These are phyloP conservation scores for Pachypanchax playfairii DNA, from an alignment of 2,113 vertebrate species.

Conservation along the genomic window DNA sequence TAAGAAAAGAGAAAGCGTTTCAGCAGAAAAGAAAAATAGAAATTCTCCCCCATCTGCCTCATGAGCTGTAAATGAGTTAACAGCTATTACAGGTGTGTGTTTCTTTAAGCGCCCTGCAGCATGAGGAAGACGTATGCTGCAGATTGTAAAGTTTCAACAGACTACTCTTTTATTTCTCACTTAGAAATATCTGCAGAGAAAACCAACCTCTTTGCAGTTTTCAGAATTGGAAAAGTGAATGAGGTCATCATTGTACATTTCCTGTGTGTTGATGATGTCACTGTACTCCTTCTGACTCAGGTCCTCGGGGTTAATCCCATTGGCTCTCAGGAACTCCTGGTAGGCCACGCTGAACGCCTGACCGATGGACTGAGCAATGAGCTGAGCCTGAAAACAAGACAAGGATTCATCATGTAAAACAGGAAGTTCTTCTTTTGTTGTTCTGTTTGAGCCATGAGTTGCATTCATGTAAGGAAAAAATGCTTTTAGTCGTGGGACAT, in stretches of 20 bases:
- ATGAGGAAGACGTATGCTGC: slow-evolving; percentile 7
- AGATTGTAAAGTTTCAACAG: slow-evolving; percentile 9
- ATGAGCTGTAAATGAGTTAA: slow-evolving; percentile 43
- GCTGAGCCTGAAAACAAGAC: slow-evolving; percentile 85
- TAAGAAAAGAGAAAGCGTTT: slow-evolving; percentile 30
- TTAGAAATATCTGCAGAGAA: slow-evolving; percentile 5
- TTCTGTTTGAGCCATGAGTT: slow-evolving; percentile 1
- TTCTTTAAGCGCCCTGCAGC: slow-evolving; percentile 33
- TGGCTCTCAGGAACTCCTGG: slow-evolving; percentile 97
- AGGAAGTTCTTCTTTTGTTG: neutral
- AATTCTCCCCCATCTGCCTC: slow-evolving; percentile 46
- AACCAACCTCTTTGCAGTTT: slow-evolving; percentile 96
- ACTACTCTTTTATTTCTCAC: slow-evolving; percentile 13
- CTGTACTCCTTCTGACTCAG: slow-evolving; percentile 99
- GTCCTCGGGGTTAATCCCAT: slow-evolving; percentile 98
- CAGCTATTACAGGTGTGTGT: slow-evolving; percentile 28
- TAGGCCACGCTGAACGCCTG: slow-evolving; percentile 99
- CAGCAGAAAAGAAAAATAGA: slow-evolving; percentile 21
- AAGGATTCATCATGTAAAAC: slow-evolving; percentile 10
- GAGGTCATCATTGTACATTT: slow-evolving; percentile 99
- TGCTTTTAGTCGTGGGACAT: neutral
- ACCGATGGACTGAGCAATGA: slow-evolving; percentile 98
- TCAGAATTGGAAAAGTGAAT: slow-evolving; percentile 99
- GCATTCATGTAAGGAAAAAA: slow-evolving; percentile 5
- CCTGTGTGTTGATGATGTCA: slow-evolving; percentile 98